Evolutionary conservation across 2,113 vertebrate genomes (phyloP), one percentile per base, ranked within the genome.

Genomic region (Puntigrus tetrazona): DNA sequence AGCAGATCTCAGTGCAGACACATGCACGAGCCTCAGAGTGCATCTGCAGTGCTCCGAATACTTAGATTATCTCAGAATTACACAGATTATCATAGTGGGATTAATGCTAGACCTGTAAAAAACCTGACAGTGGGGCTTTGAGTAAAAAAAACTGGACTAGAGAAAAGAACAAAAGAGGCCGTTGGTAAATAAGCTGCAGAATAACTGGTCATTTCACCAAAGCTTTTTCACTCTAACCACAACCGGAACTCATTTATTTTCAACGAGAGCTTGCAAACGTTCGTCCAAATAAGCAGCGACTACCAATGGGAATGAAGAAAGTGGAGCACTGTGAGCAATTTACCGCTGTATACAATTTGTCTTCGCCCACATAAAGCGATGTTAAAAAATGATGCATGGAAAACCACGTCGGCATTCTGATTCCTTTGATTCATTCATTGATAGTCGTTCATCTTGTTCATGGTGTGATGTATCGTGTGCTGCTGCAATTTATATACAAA

Each of bases 21-120:
- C 61, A 57, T 77, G 50, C 29, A 16, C 11, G 11, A 22, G 77
- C 55, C 36, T 61, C 55, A 61, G 55, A 18, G 75, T 36, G 75
- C 75, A 36, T 78, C 36, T 61, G n/a, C n/a, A 41, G 55, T 78
- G 55, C 77, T 41, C 34, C 3, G 7, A 63, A 61, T 34, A 43
- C 55, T 78, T 27, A 27, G 11, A 27, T 63, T 61, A 76, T 63
- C 72, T 87, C 55, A 76, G 73, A 91, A 86, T 90, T 88, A 72
- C 89, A 89, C 55, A 78, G 77, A 78, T 78, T 61, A 78, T 25
- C 36, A 78, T 61, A 18, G 55, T 43, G 20, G 77, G n/a, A 11
- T 41, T 63, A 61, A 43, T 61, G 27, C 27, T 52, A 22, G 47
- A 76, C 45, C 74, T 76, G 45, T 52, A 76, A 27, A 76, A 55